A percentile compares a stretch with the other conserved stretches of the same genome.
Evolutionary conservation across 1,140 invertebrate genomes (phyloP).

Genomic region (Chionoecetes opilio): DNA sequence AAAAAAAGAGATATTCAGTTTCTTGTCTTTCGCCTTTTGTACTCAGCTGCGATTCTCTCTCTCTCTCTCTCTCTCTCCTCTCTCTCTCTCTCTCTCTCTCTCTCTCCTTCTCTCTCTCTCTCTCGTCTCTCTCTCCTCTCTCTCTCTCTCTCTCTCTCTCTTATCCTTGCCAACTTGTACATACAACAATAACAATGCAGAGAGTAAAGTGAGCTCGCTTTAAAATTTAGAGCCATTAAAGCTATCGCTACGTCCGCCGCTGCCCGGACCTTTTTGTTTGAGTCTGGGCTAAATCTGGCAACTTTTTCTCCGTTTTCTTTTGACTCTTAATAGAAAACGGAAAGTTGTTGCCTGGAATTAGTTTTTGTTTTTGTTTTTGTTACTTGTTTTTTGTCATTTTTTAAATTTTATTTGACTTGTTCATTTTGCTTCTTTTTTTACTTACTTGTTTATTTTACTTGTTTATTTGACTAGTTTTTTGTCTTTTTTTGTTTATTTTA

Average conservation of each 20-base stretch:
- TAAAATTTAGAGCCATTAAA: conserved; percentile 20
- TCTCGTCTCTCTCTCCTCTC: neutral
- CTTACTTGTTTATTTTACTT: no score
- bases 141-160: conserved; percentile 27
- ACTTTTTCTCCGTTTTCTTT: neutral
- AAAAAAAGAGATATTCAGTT: neutral
- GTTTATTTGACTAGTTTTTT: no score
- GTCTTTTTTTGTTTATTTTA: no score
- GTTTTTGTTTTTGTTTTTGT: no score
- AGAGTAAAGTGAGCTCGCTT: neutral
- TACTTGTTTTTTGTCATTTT: no score
- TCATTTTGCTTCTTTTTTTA: no score
- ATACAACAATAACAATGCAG: conserved; percentile 9
- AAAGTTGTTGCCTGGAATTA: no score
- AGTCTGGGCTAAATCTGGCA: neutral
- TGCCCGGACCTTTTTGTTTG: neutral
- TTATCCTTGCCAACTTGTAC: neutral
- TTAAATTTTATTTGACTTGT: no score
- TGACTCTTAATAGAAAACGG: no score
- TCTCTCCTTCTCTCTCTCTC: neutral
- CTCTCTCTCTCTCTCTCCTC: neutral
- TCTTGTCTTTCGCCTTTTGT: no score
- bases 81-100: conserved; percentile 16
- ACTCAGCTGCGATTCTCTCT: no score
- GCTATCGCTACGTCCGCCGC: neutral